Evolutionary conservation across 2,113 vertebrate genomes (phyloP).

Genomic region (Panthera leo): DNA sequence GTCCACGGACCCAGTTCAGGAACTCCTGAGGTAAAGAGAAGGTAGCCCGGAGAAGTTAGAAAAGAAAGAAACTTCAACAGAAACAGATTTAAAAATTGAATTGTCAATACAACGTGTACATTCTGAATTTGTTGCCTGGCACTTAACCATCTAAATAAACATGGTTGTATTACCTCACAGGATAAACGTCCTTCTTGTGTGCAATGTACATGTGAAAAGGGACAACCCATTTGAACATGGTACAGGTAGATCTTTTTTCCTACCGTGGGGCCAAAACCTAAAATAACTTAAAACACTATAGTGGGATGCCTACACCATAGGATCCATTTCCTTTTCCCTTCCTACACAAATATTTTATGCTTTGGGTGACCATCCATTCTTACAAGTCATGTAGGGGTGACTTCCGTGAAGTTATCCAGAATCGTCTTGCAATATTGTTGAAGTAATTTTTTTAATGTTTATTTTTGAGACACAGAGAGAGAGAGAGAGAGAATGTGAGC

Average conservation of each 20-base stretch:
- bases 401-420: background rate
- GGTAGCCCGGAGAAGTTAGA: background rate
- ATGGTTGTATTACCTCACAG: rapidly evolving
- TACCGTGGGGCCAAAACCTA: background rate
- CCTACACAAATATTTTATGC: background rate
- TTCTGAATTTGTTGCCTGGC: background rate
- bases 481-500: too few species aligned
- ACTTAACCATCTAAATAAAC: background rate
- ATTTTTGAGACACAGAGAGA: too few species aligned
- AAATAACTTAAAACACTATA: background rate
- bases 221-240: too few species aligned
- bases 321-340: too few species aligned
- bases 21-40: background rate
- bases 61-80: background rate
- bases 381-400: background rate
- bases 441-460: background rate
- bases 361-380: background rate
- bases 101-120: rapidly evolving
- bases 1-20: background rate
- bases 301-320: rapidly evolving
- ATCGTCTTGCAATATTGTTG: too few species aligned
- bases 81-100: background rate
- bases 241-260: background rate
- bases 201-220: background rate
- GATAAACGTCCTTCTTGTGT: background rate